phyloP scores from a whole-genome alignment of 1,140 invertebrate genomes.

The Pogonomyrmex barbatus region DNA sequence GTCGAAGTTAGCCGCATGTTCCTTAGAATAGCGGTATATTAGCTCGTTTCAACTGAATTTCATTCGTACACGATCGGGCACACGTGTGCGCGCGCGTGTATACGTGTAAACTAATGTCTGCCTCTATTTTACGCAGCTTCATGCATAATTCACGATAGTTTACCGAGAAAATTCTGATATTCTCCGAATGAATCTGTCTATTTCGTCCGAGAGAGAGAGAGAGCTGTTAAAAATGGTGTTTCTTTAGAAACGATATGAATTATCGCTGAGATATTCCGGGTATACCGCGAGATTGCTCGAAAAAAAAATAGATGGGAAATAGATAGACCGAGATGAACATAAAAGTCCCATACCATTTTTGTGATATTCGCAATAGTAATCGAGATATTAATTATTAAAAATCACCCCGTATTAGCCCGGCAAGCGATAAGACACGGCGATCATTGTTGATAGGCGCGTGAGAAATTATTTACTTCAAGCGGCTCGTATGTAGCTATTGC shows the following conservation, averaged over 20 bases:
- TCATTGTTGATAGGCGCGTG: too few species aligned
- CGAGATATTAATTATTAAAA: too few species aligned
- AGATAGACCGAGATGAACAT: too few species aligned
- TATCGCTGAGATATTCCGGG: neutral
- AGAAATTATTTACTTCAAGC: too few species aligned
- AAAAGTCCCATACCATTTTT: too few species aligned
- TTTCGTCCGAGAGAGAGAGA: neutral
- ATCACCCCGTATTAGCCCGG: too few species aligned
- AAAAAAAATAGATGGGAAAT: too few species aligned
- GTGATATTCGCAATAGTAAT: too few species aligned
- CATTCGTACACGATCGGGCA: constrained; percentile 23
- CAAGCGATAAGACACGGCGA: too few species aligned
- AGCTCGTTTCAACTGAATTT: constrained; percentile 67
- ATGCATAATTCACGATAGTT: constrained; percentile 35
- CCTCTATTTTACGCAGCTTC: constrained; percentile 36
- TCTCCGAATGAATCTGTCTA: constrained; percentile 3
- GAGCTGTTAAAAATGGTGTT: neutral
- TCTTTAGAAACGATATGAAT: neutral
- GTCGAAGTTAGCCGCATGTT: constrained; percentile 81
- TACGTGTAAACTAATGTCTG: constrained; percentile 45
- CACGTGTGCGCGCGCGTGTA: neutral
- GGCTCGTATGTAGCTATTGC: too few species aligned
- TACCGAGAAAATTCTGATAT: constrained; percentile 28
- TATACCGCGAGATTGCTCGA: too few species aligned
- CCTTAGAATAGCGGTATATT: constrained; percentile 84